These are phyloP conservation scores for Lampris incognitus DNA, from an alignment of 2,113 vertebrate species.

Conservation along the genomic window DNA sequence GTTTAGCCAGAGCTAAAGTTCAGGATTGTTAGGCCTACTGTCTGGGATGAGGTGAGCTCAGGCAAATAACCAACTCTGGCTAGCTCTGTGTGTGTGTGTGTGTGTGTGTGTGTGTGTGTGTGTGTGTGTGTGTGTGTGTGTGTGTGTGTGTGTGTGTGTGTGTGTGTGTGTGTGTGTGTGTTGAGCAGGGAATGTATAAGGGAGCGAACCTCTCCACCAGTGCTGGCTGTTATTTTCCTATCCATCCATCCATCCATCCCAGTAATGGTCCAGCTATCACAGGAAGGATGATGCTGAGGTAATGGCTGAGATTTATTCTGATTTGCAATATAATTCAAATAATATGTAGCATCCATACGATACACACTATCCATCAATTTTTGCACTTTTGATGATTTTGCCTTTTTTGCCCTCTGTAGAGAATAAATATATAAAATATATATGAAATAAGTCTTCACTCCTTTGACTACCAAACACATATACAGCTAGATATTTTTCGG, in stretches of 20 bases:
- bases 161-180: constrained; percentile 9
- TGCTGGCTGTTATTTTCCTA: neutral
- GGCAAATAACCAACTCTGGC: constrained; percentile 37
- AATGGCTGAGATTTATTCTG: too few species aligned
- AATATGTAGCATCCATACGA: too few species aligned
- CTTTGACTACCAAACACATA: too few species aligned
- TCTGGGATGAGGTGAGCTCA: constrained; percentile 42
- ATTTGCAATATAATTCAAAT: too few species aligned
- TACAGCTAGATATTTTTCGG: too few species aligned
- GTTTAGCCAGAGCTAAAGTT: constrained; percentile 56
- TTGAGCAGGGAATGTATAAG: constrained; percentile 27
- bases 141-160: constrained; percentile 12
- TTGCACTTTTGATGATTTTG: too few species aligned
- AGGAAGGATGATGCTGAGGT: constrained; percentile 23
- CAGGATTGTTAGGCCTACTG: constrained; percentile 45
- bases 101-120: neutral
- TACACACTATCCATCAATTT: too few species aligned
- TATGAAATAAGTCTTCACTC: too few species aligned
- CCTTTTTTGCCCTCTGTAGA: too few species aligned
- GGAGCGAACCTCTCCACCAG: neutral
- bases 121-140: constrained; percentile 18
- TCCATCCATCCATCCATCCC: neutral
- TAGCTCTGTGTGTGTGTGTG: constrained; percentile 25
- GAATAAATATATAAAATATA: too few species aligned
- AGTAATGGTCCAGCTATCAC: constrained; percentile 8